Base-by-base conservation (phyloP, 2,888 invertebrate species). In the Liodrosophila aerea region DNA sequence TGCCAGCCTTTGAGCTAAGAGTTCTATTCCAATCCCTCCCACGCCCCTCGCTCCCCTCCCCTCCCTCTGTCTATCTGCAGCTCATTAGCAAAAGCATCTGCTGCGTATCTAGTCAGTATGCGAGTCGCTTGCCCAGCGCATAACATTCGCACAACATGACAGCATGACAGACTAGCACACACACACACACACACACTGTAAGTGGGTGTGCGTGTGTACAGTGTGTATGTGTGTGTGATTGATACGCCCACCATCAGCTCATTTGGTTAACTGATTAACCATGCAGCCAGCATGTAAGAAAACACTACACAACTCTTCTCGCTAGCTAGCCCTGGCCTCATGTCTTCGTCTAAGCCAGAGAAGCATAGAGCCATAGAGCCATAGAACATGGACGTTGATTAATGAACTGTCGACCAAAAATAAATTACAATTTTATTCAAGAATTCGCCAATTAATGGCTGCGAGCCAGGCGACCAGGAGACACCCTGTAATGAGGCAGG, bases 371-470 rank as follows among this genome's bases (percentile, higher is more conserved):
- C 22, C 22, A 5, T 52, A 73, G 70, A 76, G 67, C 27, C 56
- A 64, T 50, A 36, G 61, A 31, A 36, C 43, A 16, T 41, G 56
- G 71, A 64, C 76, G 36, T 85, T 78, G 78, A 78, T 85, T 85
- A 85, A 78, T 78, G 78, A 68, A 76, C 69, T 77, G 81, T 85
- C 77, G 82, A 64, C 58, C 57, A 46, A 50, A 69, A 81, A 85
- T 66, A 74, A 85, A 77, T 85, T 77, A 73, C 69, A 81, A 64
- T 81, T 84, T 77, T 81, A 77, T 77, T 76, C 37, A 77, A 84
- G n/a, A 84, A 39, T 63, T 31, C 40, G 44, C 16, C 13, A 7
- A 4, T 5, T 2, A 22, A 22, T 3, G n/a, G 1, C n/a, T n/a
- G n/a, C n/a, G n/a, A n/a, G n/a, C n/a, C 1, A 9, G 4, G 2